These are phyloP conservation scores for Parapsyche elsis DNA, from an alignment of 1,140 invertebrate genomes.

Conservation along the genomic window DNA sequence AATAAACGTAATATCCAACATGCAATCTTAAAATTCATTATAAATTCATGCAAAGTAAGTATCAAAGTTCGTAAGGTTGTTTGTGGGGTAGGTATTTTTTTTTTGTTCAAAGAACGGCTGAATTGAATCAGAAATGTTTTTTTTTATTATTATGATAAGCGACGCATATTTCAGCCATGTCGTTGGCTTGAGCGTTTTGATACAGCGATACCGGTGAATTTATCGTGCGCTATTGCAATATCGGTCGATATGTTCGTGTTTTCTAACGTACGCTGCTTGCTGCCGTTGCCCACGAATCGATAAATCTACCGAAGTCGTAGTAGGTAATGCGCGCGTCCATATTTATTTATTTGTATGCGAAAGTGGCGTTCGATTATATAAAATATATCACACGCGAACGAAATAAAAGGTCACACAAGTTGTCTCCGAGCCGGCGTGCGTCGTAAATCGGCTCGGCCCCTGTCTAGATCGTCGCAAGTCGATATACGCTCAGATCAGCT, in stretches of 20 bases:
- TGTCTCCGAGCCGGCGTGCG: slow-evolving; percentile 29
- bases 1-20: no score
- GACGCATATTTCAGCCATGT: no score
- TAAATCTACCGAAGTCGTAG: neutral
- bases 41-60: no score
- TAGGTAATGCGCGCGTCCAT: neutral
- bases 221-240: neutral
- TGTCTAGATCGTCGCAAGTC: slow-evolving; percentile 31
- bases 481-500: slow-evolving; percentile 25
- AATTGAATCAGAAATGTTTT: no score
- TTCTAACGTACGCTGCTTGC: slow-evolving; percentile 3
- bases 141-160: no score
- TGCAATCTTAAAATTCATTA: no score
- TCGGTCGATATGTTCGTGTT: slow-evolving; percentile 11
- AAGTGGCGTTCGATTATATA: slow-evolving; percentile 39
- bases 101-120: no score
- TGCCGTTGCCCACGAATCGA: slow-evolving; percentile 28
- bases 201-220: no score
- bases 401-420: slow-evolving; percentile 45
- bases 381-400: slow-evolving; percentile 48
- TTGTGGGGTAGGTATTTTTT: no score
- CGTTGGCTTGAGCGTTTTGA: no score
- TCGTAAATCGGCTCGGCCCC: slow-evolving; percentile 16
- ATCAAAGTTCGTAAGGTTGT: no score
- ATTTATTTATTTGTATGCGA: slow-evolving; percentile 31